A percentile compares a stretch with the other conserved stretches of the same genome.
Conservation (phyloP, 1,140 invertebrate genomes). For the Lordiphosa collinella region DNA sequence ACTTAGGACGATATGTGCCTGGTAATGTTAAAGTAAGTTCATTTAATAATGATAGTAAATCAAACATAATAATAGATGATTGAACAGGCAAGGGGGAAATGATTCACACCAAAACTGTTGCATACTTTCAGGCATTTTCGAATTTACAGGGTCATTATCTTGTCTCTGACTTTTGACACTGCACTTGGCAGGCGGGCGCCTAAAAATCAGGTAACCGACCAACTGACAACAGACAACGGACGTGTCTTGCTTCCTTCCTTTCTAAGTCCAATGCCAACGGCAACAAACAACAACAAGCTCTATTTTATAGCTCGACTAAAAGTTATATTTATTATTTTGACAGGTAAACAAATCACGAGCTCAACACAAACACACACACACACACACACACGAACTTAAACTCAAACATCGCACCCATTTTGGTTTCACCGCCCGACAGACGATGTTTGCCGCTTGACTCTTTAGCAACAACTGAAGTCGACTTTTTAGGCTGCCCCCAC, state of each 20-base stretch:
- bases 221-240: conserved; percentile 25
- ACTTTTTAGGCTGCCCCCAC: conserved; percentile 65
- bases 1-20: not conserved
- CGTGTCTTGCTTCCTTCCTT: conserved; percentile 27
- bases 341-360: conserved; percentile 73
- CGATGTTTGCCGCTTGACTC: conserved; percentile 44
- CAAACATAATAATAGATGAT: not conserved
- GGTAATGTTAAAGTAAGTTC: not conserved
- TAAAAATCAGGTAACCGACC: conserved; percentile 15
- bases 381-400: conserved; percentile 24
- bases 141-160: no score
- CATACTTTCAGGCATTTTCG: conserved; percentile 22
- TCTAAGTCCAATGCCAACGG: conserved; percentile 56
- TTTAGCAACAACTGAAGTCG: conserved; percentile 57
- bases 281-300: conserved; percentile 39
- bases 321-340: conserved; percentile 78
- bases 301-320: conserved; percentile 71
- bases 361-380: conserved; percentile 38
- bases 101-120: not conserved
- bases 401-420: conserved; percentile 47
- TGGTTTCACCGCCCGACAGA: conserved; percentile 9
- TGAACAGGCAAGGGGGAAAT: not conserved
- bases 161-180: conserved; percentile 57
- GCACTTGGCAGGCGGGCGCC: conserved; percentile 35
- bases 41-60: not conserved